Evolutionary conservation across 2,888 invertebrate species (phyloP), one percentile per base, ranked within the genome.

Genomic region (Meta bourneti): DNA sequence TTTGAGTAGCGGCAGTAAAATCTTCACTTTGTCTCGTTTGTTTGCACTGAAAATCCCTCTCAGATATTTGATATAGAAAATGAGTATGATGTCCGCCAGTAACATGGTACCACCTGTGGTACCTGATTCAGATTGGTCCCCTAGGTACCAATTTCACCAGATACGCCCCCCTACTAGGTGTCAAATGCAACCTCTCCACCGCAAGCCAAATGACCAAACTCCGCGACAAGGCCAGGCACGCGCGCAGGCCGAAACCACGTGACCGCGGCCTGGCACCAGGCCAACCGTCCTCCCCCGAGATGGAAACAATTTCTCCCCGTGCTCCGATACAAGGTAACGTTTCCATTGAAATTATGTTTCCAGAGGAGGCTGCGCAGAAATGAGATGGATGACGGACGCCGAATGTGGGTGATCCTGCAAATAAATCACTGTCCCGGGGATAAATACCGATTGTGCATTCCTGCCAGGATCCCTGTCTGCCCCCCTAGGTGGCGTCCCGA

Each of bases 361-460:
- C 54, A 34, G 61, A 61, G 16, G 70, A 81, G 69, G 69, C 78
- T 79, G 72, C 52, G 77, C 77, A 61, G 83, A 90, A 80, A 90
- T 90, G 85, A 85, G 85, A 90, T 90, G 79, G 90, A 90, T 90
- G 90, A 90, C 79, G 48, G 70, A 74, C 82, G 81, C 89, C 75
- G 81, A 82, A 89, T 82, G 51, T 51, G 69, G 80, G 80, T 70
- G 77, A 85, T 80, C 83, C 49, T 71, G 9, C 72, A 77, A 85
- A 91, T 91, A 91, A 91, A 87, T 91, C 91, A 86, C 70, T 69
- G 85, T 74, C 72, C 61, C 51, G 13, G 48, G 79, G 52, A 88
- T 82, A 82, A 83, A 51, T 75, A 61, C 51, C 16, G 61, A 88
- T 34, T 80, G 74, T 52, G 72, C 69, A 34, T 52, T 74, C 69